A percentile compares a stretch with the other conserved stretches of the same genome.
Conservation (phyloP, 2,888 invertebrate genomes). For the Torymus texanus region DNA sequence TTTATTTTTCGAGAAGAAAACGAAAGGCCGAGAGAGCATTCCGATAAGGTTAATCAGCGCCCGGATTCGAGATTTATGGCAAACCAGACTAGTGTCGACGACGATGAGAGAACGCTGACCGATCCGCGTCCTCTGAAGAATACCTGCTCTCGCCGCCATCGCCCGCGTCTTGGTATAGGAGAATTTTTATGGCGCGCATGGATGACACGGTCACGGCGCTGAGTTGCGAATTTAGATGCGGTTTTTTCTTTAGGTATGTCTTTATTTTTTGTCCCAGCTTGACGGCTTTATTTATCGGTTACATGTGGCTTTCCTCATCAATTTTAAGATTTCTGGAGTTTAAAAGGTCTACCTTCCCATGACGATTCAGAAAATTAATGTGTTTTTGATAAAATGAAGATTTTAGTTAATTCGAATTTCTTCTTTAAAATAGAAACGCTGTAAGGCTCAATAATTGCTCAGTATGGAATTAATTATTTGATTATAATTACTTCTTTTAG, state of each 20-base stretch:
- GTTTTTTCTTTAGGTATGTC: conserved; percentile 3
- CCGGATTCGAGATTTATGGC: conserved; percentile 56
- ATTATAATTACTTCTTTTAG: no score
- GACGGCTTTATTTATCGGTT: conserved; percentile 33
- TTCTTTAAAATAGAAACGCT: no score
- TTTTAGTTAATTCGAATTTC: no score
- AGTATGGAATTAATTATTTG: no score
- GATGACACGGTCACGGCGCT: not conserved
- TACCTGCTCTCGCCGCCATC: not conserved
- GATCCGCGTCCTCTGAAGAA: conserved; percentile 30
- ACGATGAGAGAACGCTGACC: conserved; percentile 3
- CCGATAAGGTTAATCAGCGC: conserved; percentile 58
- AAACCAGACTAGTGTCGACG: conserved; percentile 15
- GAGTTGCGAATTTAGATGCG: conserved; percentile 25
- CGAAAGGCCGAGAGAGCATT: conserved; percentile 51
- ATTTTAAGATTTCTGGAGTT: not conserved
- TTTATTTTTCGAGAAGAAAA: conserved; percentile 12
- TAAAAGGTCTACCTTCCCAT: not conserved
- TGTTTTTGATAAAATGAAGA: no score
- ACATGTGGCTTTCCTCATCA: not conserved
- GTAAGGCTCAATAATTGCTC: no score
- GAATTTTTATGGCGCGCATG: not conserved
- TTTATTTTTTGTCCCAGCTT: not conserved
- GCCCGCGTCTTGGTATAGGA: no score
- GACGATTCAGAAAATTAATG: no score